Conservation (phyloP, 1,140 invertebrate species). For the Trichonephila clavipes region DNA sequence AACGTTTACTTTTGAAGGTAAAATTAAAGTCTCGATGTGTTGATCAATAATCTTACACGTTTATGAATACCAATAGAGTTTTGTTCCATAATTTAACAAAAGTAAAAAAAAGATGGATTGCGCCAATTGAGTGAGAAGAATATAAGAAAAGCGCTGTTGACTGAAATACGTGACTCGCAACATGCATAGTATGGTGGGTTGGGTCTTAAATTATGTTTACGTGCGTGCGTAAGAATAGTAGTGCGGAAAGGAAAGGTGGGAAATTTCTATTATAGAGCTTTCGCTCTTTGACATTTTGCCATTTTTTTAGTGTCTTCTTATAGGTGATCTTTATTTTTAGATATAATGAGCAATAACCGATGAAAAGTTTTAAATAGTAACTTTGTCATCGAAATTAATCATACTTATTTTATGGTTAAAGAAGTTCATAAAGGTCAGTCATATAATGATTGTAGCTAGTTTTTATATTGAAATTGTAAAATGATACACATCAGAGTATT, state of each 20-base stretch:
- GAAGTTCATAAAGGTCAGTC: too few species aligned
- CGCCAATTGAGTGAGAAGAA: not conserved
- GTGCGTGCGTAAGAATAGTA: not conserved
- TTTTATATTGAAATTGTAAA: too few species aligned
- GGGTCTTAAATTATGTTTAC: not conserved
- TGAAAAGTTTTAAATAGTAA: not conserved
- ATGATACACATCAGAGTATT: too few species aligned
- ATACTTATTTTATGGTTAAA: too few species aligned
- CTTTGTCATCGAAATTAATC: too few species aligned
- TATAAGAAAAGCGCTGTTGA: not conserved
- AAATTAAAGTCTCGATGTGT: too few species aligned
- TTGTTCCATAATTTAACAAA: not conserved
- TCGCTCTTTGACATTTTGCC: not conserved
- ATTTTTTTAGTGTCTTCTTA: not conserved
- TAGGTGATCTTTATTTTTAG: not conserved
- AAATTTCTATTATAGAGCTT: not conserved
- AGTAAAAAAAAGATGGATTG: not conserved
- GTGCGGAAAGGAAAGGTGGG: not conserved
- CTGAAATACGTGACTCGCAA: not conserved
- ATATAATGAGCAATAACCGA: not conserved
- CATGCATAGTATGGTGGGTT: not conserved
- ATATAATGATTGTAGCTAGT: too few species aligned
- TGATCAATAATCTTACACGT: not conserved
- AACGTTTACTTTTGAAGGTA: too few species aligned
- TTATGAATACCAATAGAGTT: constrained; percentile 3